Base-by-base conservation (phyloP, 2,888 invertebrate genomes). In the Meliscaeva auricollis region DNA sequence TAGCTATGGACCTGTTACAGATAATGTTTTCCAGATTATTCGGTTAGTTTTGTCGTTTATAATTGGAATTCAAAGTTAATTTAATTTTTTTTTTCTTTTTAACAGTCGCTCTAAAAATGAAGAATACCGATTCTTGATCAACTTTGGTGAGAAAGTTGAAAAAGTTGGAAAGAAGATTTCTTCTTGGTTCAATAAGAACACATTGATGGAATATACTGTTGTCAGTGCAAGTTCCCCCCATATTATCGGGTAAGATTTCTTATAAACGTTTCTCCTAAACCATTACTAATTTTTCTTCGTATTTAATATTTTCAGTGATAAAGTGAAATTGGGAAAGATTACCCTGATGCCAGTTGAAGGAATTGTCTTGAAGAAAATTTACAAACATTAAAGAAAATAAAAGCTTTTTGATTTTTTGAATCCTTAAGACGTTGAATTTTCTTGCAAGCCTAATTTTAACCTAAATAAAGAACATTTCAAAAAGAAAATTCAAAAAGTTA, bases 11-110 rank as follows among this genome's bases (percentile, higher is more conserved):
- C 91, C 91, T 1, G 8, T 91, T 5, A 88, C 84, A 0, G 88
- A 90, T 13, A 90, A 91, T 38, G 90, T 91, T 0, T 87, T 91
- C 8, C 90, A 91, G 64, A 90, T 91, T 66, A 87, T 90, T 15
- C 88, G 90, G 90, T 90, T 32, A 77, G 88, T 78, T 1, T 64
- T 30, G 9, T 17, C 4, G 13, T 9, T 9, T n/a, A 3, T 9
- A 8, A 22, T n/a, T 7, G 8, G 8, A 0, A 3, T 38, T 9
- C 11, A 26, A 26, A n/a, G 15, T 1, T 9, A 54, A 8, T 9
- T 15, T 15, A 0, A 58, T 2, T 38, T 7, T 8, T 3, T 7
- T n/a, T 60, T n/a, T 22, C 22, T 15, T 35, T 5, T 50, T 30
- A 41, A 20, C 5, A 90, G 91, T 32, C 88, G 90, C 6, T 87